Evolutionary conservation across 2,797 vertebrate species (phyloP).

Genomic region (Nannoperca obscura): DNA sequence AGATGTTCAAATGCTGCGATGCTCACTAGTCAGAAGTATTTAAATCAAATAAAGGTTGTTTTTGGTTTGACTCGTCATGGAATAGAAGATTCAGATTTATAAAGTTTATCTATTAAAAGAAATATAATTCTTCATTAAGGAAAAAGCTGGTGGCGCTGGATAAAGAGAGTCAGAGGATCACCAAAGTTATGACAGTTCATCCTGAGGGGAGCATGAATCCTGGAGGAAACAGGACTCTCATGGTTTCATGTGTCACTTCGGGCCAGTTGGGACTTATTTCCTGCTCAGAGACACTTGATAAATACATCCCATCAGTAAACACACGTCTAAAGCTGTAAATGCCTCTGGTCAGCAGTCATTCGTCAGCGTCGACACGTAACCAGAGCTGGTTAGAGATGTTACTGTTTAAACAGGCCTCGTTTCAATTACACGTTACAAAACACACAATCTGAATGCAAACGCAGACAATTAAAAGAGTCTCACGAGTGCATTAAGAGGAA

Average conservation of each 20-base stretch:
- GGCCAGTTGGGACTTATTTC: not conserved
- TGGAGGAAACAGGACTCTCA: not conserved
- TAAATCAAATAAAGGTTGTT: no score
- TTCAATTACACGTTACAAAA: conserved; percentile 90
- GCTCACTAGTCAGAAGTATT: no score
- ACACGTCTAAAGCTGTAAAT: no score
- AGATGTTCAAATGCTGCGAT: no score
- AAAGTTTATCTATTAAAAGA: no score
- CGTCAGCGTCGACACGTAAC: not conserved
- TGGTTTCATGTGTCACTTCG: not conserved
- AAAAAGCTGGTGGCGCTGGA: no score
- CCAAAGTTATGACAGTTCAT: no score
- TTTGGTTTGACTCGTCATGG: no score
- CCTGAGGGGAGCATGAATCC: no score
- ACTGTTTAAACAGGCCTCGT: conserved; percentile 87
- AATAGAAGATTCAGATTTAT: no score
- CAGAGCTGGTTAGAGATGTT: conserved; percentile 29
- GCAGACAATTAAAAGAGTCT: conserved; percentile 93
- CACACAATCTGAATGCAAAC: conserved; percentile 89
- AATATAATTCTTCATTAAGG: no score
- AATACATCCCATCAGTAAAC: not conserved
- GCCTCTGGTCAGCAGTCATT: not conserved
- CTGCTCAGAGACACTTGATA: not conserved
- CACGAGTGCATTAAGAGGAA: conserved; percentile 89
- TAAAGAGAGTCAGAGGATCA: no score